These are phyloP conservation scores for Conomelus anceps DNA, from an alignment of 2,888 invertebrate species.

Conservation along the genomic window DNA sequence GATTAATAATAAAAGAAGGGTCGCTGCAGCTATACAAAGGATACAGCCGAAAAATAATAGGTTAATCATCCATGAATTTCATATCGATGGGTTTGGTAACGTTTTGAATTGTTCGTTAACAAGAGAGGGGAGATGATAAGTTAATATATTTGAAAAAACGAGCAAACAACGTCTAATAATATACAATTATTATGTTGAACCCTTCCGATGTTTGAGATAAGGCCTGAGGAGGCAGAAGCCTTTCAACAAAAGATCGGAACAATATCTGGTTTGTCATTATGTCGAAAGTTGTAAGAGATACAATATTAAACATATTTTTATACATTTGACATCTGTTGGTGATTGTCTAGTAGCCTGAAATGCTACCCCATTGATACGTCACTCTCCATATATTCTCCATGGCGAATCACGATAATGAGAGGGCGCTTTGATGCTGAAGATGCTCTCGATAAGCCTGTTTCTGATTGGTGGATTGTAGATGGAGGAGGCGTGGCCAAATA, in stretches of 20 bases:
- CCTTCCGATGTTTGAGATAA: neutral
- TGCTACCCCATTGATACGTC: neutral
- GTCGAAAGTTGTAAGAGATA: conserved; percentile 7
- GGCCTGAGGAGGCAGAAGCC: neutral
- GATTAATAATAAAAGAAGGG: neutral
- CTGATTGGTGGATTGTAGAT: neutral
- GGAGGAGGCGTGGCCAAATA: neutral
- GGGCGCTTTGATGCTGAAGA: neutral
- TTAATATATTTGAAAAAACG: neutral
- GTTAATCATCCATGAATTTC: neutral
- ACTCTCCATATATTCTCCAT: neutral
- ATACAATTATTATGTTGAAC: neutral
- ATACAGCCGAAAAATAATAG: neutral
- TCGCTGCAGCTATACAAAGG: neutral
- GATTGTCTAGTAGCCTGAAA: too few relatives aligned
- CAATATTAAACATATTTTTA: conserved; percentile 12
- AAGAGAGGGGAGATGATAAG: neutral
- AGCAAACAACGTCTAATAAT: neutral
- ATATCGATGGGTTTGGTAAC: neutral
- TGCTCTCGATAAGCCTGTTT: neutral
- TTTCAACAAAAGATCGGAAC: neutral
- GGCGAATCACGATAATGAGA: neutral
- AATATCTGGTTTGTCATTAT: conserved; percentile 13
- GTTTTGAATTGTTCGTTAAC: neutral
- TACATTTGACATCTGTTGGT: neutral